Conservation (phyloP, 1,140 invertebrate species). For the Olivierus martensii region DNA sequence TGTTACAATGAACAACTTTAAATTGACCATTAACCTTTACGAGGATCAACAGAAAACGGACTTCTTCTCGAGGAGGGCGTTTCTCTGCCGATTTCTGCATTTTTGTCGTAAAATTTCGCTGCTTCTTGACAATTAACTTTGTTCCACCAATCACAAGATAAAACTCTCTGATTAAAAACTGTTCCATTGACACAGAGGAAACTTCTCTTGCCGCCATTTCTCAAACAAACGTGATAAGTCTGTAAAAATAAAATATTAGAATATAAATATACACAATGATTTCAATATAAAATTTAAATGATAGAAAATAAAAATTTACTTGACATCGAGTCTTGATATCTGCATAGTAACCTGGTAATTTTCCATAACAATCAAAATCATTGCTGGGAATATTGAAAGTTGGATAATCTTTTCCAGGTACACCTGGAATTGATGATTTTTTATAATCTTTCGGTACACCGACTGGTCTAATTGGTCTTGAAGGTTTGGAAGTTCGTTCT, state of each 20-base stretch:
- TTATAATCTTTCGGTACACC: no score
- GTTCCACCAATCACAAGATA: conserved; percentile 17
- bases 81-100: conserved; percentile 12
- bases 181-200: conserved; percentile 76
- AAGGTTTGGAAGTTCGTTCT: no score
- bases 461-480: no score
- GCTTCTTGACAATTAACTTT: conserved; percentile 13
- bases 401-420: neutral
- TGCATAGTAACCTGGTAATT: neutral
- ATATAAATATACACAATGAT: neutral
- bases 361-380: neutral
- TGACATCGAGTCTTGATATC: neutral
- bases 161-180: conserved; percentile 54
- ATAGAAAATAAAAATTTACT: neutral
- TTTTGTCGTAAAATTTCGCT: conserved; percentile 32
- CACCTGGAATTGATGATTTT: neutral
- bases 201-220: conserved; percentile 53
- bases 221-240: conserved; percentile 28
- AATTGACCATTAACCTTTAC: no score
- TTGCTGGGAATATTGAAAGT: neutral
- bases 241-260: conserved; percentile 6
- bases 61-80: no score
- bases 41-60: no score
- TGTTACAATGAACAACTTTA: no score
- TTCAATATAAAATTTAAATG: no score